phyloP scores from a whole-genome alignment of 53 echinoderm and acorn worm genomes.

The Echinometra lucunter region DNA sequence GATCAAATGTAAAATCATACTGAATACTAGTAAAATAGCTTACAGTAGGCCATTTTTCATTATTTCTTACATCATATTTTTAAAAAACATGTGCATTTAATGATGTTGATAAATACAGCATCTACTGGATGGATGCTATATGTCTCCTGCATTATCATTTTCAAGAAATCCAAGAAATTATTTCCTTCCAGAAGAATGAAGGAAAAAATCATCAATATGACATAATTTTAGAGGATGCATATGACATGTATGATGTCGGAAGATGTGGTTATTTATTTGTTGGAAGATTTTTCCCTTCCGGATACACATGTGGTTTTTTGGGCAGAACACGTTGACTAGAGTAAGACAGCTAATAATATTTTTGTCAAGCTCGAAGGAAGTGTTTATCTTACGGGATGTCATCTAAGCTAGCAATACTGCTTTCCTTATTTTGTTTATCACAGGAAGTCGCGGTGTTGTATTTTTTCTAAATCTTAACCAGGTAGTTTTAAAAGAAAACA shows the following conservation, averaged over 20 bases:
- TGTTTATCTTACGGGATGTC: background rate
- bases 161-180: background rate
- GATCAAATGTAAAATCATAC: too few species aligned
- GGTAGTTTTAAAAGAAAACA: background rate
- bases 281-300: background rate
- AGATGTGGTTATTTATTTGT: background rate
- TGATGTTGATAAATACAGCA: background rate
- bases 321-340: background rate
- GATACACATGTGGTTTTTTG: constrained; percentile 20
- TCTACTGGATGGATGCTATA: too few species aligned
- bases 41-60: too few species aligned
- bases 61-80: background rate
- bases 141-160: too few species aligned
- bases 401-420: background rate
- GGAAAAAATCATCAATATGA: background rate
- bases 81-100: background rate
- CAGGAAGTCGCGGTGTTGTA: constrained; percentile 18
- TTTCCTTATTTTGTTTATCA: background rate
- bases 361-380: constrained; percentile 14
- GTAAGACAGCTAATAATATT: background rate
- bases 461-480: background rate
- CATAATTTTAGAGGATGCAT: background rate
- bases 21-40: too few species aligned
- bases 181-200: background rate
- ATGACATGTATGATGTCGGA: too few species aligned